phyloP scores from a whole-genome alignment of 2,113 vertebrate genomes.

The Murina feae region DNA sequence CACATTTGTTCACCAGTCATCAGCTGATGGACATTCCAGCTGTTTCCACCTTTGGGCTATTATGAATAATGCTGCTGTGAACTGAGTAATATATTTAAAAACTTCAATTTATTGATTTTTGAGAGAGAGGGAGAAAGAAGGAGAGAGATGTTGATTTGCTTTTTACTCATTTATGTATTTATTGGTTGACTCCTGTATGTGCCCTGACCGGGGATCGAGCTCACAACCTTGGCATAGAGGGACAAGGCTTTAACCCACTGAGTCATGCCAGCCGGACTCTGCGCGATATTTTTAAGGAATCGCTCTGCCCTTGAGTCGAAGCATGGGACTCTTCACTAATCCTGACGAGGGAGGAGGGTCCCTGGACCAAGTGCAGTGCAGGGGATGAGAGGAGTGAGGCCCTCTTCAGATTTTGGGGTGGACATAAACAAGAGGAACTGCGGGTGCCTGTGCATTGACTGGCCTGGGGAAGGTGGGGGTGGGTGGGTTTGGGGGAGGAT shows the following conservation, averaged over 20 bases:
- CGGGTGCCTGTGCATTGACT: too few species aligned
- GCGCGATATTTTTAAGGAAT: background rate
- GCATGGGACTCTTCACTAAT: background rate
- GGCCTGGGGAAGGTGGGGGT: background rate
- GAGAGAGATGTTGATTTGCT: too few species aligned
- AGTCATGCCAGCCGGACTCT: too few species aligned
- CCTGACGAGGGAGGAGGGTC: background rate
- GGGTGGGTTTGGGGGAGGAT: background rate
- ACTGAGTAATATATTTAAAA: background rate
- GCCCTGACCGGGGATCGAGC: too few species aligned
- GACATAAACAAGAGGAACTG: rapidly evolving
- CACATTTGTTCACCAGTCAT: background rate
- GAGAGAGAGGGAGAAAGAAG: too few species aligned
- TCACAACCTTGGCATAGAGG: too few species aligned
- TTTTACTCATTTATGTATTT: too few species aligned
- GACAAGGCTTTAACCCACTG: too few species aligned
- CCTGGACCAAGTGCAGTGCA: background rate
- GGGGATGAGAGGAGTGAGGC: background rate
- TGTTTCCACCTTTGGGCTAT: background rate
- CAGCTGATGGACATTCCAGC: background rate
- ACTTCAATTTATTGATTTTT: too few species aligned
- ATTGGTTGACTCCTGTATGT: too few species aligned
- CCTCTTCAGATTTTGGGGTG: background rate
- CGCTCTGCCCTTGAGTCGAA: background rate
- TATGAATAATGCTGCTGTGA: background rate